Base-by-base conservation (phyloP, 2,888 invertebrate species). In the Vesta saturnalis region DNA sequence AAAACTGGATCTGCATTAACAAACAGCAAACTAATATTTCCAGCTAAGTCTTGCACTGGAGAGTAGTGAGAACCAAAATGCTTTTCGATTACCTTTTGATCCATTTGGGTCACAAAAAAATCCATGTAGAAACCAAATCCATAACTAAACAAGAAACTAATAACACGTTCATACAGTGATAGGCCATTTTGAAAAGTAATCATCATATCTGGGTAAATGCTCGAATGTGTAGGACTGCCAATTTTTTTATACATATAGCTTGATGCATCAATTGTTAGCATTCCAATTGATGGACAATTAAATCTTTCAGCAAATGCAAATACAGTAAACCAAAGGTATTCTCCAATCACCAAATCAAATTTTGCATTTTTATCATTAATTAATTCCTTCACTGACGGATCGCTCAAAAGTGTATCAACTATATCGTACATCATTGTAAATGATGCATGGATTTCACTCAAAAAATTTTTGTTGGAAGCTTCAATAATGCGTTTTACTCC, bases 281-380 rank as follows among this genome's bases (percentile, higher is more conserved):
- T 84, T 2, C 86, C 84, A 66, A 90, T 86, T 49, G 87, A 84
- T 1, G 89, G 87, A 21, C 83, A 85, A 30, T 85, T 79, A 75
- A 89, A 89, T 73, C 86, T 86, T 47, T 87, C 85, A 15, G 87
- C 86, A 16, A 86, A 84, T 0, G 85, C 87, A 62, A 85, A 86
- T 30, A 86, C 75, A 0, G 86, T 62, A 0, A 87, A 87, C 1
- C 85, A 82, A 6, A 87, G 83, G 12, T 85, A 84, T 78, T 90
- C 89, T 1, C 86, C 83, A 39, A 90, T 80, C 0, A 89, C 85
- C 30, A 88, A 76, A 77, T 90, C 89, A 72, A 89, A 90, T 63
- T 84, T 83, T 19, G 86, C 80, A 84, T 71, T 73, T 43, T 75
- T 64, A 65, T 80, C 76, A 14, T 78, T 71, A 18, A 82, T 79